These are phyloP conservation scores for Tetraodon nigroviridis DNA, from an alignment of 2,113 vertebrate species.

Conservation along the genomic window DNA sequence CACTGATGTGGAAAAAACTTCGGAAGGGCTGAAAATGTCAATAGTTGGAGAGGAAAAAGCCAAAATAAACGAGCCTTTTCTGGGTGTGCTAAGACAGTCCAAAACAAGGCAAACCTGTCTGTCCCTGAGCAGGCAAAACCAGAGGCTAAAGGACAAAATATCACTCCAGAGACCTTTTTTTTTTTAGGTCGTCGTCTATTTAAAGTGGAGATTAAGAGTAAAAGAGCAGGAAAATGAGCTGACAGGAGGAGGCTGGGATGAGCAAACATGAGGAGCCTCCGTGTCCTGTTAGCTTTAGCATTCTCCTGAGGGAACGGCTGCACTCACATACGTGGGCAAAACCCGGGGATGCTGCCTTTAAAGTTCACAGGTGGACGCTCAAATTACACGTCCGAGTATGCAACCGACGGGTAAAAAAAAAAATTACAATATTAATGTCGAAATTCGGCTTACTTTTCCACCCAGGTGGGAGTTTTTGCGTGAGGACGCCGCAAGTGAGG, in stretches of 20 bases:
- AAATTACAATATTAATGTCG: too few relatives aligned
- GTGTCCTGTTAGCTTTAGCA: neutral
- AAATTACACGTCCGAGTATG: too few relatives aligned
- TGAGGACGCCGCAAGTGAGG: neutral
- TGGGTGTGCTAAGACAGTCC: conserved; percentile 36
- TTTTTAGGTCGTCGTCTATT: neutral
- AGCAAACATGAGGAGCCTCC: neutral
- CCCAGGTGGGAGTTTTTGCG: neutral
- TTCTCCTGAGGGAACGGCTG: too few relatives aligned
- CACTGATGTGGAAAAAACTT: too few relatives aligned
- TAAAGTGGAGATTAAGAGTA: too few relatives aligned
- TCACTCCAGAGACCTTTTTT: neutral
- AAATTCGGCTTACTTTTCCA: too few relatives aligned
- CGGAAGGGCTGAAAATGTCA: neutral
- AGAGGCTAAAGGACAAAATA: neutral
- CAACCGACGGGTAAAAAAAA: too few relatives aligned
- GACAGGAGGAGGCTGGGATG: neutral
- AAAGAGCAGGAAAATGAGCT: too few relatives aligned
- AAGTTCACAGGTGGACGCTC: neutral
- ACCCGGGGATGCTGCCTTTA: neutral
- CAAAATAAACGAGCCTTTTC: conserved; percentile 12
- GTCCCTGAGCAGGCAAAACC: neutral
- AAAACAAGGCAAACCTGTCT: conserved; percentile 73
- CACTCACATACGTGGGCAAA: neutral
- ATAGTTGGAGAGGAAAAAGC: conserved; percentile 3